Evolutionary conservation across 2,888 invertebrate species (phyloP).

Genomic region (Acanthosepion lycidas): DNA sequence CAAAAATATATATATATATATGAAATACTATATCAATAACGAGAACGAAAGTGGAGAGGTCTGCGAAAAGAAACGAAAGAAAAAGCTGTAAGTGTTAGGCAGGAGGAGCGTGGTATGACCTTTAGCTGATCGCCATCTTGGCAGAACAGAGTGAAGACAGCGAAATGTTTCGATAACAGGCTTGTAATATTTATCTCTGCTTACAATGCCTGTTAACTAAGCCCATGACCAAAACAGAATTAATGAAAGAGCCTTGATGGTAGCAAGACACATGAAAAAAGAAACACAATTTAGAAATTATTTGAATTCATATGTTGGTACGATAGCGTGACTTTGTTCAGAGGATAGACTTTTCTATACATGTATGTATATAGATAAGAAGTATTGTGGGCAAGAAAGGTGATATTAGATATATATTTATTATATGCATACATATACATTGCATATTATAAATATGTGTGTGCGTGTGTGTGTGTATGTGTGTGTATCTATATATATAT

Average conservation of each 20-base stretch:
- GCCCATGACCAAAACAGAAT: background rate
- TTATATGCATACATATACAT: background rate
- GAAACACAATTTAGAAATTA: constrained; percentile 11
- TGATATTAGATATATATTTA: background rate
- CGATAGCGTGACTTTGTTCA: constrained; percentile 33
- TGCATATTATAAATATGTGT: background rate
- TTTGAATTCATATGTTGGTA: constrained; percentile 8
- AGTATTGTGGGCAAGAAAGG: background rate
- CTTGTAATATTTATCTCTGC: constrained; percentile 33
- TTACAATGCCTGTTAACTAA: constrained; percentile 33
- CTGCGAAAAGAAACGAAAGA: background rate
- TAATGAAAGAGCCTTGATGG: background rate
- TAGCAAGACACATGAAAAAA: constrained; percentile 8
- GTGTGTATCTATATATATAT: too few species aligned
- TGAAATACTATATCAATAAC: background rate
- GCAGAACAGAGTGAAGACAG: background rate
- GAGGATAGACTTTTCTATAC: background rate
- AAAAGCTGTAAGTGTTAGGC: background rate
- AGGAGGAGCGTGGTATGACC: background rate
- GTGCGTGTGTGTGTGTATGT: background rate
- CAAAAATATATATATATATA: background rate
- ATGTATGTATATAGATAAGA: background rate
- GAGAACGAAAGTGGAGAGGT: too few species aligned
- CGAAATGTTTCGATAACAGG: background rate
- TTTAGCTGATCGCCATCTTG: background rate